Base-by-base conservation (phyloP, 2,888 invertebrate genomes). In the Coenonympha arcania region DNA sequence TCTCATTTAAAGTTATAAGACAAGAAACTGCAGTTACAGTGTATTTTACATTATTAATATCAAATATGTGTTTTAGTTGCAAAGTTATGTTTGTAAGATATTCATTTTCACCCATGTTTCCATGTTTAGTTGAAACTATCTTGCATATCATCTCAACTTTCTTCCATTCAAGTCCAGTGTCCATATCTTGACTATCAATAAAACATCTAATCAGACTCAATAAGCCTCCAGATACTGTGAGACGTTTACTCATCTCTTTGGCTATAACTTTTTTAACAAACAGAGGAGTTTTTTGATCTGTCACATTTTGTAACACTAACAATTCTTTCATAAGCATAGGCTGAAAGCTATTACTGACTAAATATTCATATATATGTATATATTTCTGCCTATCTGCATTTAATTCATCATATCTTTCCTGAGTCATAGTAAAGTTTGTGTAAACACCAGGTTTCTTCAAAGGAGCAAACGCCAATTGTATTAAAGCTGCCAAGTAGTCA, bases 391-490 rank as follows among this genome's bases (percentile, higher is more conserved):
- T 88, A 31, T 91, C 89, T 22, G 57, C 56, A 59, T 66, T 70
- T 6, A 92, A 71, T 58, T 78, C 76, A 2, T 78, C 64, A 72
- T 89, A 89, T 56, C 88, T 72, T 56, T 88, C 87, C 60, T 75
- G 60, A 1, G 91, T 89, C 89, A 92, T 91, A 40, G 64, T 63
- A 69, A 88, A 77, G 48, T 71, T 65, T 2, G 59, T 51, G 51
- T 84, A 84, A 6, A 58, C 58, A 1, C 82, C 74, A 48, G 92
- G 90, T 74, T 90, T 89, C 55, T 88, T 89, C 24, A 92, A 65
- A 5, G 91, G 91, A 28, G 90, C 90, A 80, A 89, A 89, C 19
- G 89, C 82, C 41, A 94, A 75, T 73, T 93, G 93, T 60, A 93
- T 88, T 20, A 93, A 73, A 2, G 89, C 89, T 49, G 91, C 90